These are phyloP conservation scores for Lasiurus borealis DNA, from an alignment of 2,113 vertebrate genomes.

Conservation along the genomic window DNA sequence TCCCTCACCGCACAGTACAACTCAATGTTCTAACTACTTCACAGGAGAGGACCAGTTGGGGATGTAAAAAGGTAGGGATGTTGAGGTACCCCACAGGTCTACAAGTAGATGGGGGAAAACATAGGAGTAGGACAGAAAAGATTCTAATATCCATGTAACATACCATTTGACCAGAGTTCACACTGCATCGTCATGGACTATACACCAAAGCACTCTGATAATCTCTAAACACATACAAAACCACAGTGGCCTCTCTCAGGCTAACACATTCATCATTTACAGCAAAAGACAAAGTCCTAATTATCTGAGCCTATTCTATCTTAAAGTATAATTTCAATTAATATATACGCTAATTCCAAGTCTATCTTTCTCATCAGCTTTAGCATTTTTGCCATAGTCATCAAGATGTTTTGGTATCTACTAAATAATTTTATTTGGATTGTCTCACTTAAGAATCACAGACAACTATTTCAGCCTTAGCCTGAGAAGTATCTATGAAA, in stretches of 20 bases:
- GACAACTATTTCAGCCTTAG: background rate
- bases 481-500: background rate
- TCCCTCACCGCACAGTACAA: background rate
- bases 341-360: background rate
- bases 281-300: background rate
- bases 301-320: background rate
- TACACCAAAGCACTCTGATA: background rate
- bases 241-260: background rate
- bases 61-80: background rate
- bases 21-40: background rate
- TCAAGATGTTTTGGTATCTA: background rate
- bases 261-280: background rate
- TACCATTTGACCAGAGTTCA: background rate
- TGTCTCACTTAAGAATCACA: background rate
- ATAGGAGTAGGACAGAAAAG: background rate
- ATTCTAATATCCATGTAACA: background rate
- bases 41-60: background rate
- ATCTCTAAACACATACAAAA: background rate
- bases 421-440: constrained; percentile 19
- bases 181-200: background rate
- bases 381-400: background rate
- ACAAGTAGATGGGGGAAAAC: background rate
- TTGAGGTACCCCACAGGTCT: background rate
- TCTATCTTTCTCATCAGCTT: background rate
- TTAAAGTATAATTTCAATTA: constrained; percentile 32